Conservation (phyloP, 2,888 invertebrate genomes). For the Lasioglossum figueresi region DNA sequence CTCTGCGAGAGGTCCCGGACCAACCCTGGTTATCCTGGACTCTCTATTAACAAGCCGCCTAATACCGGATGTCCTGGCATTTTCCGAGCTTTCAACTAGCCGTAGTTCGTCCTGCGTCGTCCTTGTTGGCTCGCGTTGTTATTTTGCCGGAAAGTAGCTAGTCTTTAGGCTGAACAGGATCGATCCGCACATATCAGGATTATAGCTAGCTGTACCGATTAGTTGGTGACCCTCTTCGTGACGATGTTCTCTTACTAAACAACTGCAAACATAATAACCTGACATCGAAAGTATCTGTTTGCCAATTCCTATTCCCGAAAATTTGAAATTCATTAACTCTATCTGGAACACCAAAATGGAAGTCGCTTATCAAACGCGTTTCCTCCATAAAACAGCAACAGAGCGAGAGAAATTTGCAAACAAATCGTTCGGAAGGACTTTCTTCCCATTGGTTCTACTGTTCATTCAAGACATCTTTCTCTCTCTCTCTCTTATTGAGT, state of each 20-base stretch:
- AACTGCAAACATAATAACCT: no score
- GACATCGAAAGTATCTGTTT: no score
- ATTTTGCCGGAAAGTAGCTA: not conserved
- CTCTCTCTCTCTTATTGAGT: not conserved
- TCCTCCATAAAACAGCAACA: not conserved
- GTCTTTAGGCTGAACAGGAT: not conserved
- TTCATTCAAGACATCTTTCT: not conserved
- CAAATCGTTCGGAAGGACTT: not conserved
- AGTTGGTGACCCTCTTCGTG: not conserved
- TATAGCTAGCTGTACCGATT: not conserved
- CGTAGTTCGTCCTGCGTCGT: not conserved
- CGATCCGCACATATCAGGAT: not conserved
- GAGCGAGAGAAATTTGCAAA: not conserved
- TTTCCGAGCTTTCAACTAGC: not conserved
- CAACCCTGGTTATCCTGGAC: conserved; percentile 24
- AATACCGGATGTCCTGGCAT: not conserved
- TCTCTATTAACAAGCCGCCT: conserved; percentile 34
- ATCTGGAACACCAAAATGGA: not conserved
- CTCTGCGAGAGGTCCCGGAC: not conserved
- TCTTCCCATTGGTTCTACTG: not conserved
- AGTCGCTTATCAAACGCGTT: not conserved
- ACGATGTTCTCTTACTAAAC: no score
- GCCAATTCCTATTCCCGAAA: not conserved
- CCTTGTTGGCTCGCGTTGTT: not conserved
- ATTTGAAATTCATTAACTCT: not conserved